These are phyloP conservation scores for Odocoileus virginianus DNA, from an alignment of 2,113 vertebrate species.

Conservation along the genomic window DNA sequence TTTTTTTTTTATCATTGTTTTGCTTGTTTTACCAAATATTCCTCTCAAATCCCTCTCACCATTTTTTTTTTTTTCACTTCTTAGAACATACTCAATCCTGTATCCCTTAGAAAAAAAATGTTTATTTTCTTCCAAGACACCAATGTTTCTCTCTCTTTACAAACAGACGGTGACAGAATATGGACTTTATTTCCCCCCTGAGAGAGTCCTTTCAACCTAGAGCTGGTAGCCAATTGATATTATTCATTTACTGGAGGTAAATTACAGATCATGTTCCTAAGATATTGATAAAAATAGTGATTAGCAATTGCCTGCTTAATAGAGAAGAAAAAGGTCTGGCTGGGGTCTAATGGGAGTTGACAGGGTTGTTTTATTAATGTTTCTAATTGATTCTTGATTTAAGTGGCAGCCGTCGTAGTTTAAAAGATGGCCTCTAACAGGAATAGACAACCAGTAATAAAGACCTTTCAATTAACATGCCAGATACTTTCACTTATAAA, in stretches of 20 bases:
- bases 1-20: background rate
- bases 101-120: background rate
- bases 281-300: constrained; percentile 76
- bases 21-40: background rate
- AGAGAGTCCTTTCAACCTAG: constrained; percentile 42
- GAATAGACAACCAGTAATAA: constrained; percentile 69
- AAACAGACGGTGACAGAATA: constrained; percentile 39
- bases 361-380: constrained; percentile 74
- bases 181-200: constrained; percentile 8
- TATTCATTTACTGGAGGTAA: constrained; percentile 68
- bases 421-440: constrained; percentile 65
- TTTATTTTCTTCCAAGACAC: background rate
- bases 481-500: constrained; percentile 61
- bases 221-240: constrained; percentile 51
- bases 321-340: constrained; percentile 74
- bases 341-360: constrained; percentile 77
- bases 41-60: background rate
- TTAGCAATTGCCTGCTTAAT: constrained; percentile 76
- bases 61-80: background rate
- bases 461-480: constrained; percentile 71
- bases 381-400: constrained; percentile 80
- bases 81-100: background rate
- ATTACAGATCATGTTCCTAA: constrained; percentile 66
- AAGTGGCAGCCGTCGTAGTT: constrained; percentile 68
- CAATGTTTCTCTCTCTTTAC: background rate